Base-by-base conservation (phyloP, 2,113 vertebrate species). In the Semnornis frantzii region DNA sequence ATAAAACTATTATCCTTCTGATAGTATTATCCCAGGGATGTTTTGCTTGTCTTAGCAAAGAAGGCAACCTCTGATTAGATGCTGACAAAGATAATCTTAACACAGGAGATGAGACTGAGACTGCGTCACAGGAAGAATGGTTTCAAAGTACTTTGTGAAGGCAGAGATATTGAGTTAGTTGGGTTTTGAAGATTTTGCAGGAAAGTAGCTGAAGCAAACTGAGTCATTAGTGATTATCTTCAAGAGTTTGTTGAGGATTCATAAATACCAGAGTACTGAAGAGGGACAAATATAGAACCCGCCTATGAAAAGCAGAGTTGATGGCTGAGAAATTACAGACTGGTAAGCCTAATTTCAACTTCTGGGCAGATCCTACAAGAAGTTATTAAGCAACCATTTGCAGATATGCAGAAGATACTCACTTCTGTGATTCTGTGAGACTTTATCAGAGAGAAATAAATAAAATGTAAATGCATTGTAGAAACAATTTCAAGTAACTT, bases 201-300 rank as follows among this genome's bases (percentile, higher is more conserved):
- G 79, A 94, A 95, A 94, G 24, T 42, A 65, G 34, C 55, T 82
- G 82, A 91, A 83, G 69, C 52, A 82, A 91, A 85, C 85, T 90
- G 92, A 95, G 52, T 94, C 90, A 95, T 93, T 93, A 87, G 68
- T 77, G 76, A 96, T 94, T 92, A 93, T 91, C 33, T 54, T 94
- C 85, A 88, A 95, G 93, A 70, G 79, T 70, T 83, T 91, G 69
- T 59, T 72, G 85, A 94, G 72, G 82, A 91, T 83, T 94, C 64
- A 91, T 64, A 94, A 95, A 79, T 58, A 89, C 30, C 72, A 94
- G 60, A 82, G 46, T 14, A 71, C 39, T 89, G 71, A 91, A 93
- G 39, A 80, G 82, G 65, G 79, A 95, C 87, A 96, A 94, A 96
- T 90, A 88, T 90, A 95, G 94, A 94, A 88, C 42, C 33, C 4